A percentile compares a stretch with the other conserved stretches of the same genome.
phyloP scores from a whole-genome alignment of 1,140 invertebrate species.

The Condylostylus longicornis region DNA sequence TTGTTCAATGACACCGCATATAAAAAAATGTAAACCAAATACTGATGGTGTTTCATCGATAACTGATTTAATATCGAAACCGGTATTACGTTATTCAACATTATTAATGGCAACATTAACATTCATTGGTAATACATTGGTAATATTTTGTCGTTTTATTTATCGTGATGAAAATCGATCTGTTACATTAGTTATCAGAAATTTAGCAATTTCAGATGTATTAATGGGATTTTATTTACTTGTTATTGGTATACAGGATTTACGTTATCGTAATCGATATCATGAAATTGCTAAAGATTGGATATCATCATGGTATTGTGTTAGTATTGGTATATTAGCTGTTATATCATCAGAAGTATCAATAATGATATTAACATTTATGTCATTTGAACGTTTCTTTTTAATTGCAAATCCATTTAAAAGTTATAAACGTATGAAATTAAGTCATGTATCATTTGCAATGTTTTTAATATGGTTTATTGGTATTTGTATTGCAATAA shows the following conservation, averaged over 20 bases:
- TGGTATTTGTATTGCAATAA: conserved; percentile 43
- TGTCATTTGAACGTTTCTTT: conserved; percentile 60
- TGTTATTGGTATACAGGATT: conserved; percentile 51
- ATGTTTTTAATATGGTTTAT: conserved; percentile 47
- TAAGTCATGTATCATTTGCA: conserved; percentile 14
- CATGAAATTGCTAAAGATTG: conserved; percentile 45
- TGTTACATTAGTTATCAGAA: conserved; percentile 49
- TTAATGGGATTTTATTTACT: conserved; percentile 66
- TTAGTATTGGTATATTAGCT: conserved; percentile 44
- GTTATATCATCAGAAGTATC: conserved; percentile 60
- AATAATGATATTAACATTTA: conserved; percentile 56
- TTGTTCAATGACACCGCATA: conserved; percentile 47
- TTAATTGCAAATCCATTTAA: conserved; percentile 52
- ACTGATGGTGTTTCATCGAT: conserved; percentile 56
- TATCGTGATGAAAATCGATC: conserved; percentile 43
- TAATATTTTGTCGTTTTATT: conserved; percentile 49
- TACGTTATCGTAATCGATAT: conserved; percentile 46
- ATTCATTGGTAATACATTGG: conserved; percentile 47
- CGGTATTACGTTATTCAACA: conserved; percentile 45
- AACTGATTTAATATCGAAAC: conserved; percentile 47
- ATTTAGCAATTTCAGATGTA: conserved; percentile 61
- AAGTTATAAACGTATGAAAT: conserved; percentile 36
- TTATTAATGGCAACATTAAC: conserved; percentile 59
- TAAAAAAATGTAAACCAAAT: conserved; percentile 45
- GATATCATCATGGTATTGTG: conserved; percentile 54